phyloP scores from a whole-genome alignment of 2,797 vertebrate species.

The Synanceia verrucosa region DNA sequence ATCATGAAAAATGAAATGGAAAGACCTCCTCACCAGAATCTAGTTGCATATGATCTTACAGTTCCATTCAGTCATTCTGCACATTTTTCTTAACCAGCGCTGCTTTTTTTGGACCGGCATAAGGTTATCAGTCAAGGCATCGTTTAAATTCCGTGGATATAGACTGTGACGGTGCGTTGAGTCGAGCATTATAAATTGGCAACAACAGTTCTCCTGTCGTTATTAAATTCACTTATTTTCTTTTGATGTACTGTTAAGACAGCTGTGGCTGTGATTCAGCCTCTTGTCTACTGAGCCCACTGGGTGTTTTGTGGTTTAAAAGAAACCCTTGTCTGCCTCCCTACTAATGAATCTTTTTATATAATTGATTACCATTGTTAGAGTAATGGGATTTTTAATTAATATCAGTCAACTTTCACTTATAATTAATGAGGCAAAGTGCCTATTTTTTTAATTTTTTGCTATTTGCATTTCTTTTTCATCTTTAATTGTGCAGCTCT shows the following conservation, averaged over 20 bases:
- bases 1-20: constrained; percentile 45
- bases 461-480: constrained; percentile 62
- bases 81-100: neutral
- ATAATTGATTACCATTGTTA: constrained; percentile 78
- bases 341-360: constrained; percentile 68
- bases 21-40: constrained; percentile 3
- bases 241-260: constrained; percentile 1
- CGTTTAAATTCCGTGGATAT: constrained; percentile 22
- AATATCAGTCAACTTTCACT: constrained; percentile 69
- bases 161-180: constrained; percentile 21
- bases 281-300: constrained; percentile 22
- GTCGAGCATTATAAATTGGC: constrained; percentile 19
- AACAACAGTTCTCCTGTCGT: constrained; percentile 7
- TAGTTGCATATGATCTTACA: neutral
- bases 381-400: constrained; percentile 82
- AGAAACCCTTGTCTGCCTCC: constrained; percentile 42
- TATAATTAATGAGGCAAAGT: constrained; percentile 67
- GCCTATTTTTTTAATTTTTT: constrained; percentile 52
- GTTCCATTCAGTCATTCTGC: constrained; percentile 7
- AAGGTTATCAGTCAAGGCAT: constrained; percentile 13
- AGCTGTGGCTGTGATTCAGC: constrained; percentile 24
- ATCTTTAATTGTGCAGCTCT: constrained; percentile 51
- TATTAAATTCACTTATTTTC: constrained; percentile 18
- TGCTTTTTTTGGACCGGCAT: constrained; percentile 27
- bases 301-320: constrained; percentile 50